Evolutionary conservation across 1,140 invertebrate genomes (phyloP).

Genomic region (Bradynema listronoti): DNA sequence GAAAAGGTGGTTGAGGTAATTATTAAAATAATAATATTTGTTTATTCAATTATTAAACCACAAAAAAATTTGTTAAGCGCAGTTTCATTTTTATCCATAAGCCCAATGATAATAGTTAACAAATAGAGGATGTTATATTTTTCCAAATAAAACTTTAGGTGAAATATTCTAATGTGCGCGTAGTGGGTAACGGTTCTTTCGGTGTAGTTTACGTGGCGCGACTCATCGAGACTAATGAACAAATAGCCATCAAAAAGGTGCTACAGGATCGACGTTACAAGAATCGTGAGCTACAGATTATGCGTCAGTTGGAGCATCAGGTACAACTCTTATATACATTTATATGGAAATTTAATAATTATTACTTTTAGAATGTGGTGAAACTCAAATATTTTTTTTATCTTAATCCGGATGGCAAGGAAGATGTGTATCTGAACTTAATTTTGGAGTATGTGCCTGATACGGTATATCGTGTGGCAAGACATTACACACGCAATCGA

Average conservation of each 20-base stretch:
- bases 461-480: slow-evolving; percentile 81
- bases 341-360: not conserved
- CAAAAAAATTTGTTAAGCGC: not conserved
- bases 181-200: slow-evolving; percentile 30
- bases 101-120: not conserved
- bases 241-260: slow-evolving; percentile 99
- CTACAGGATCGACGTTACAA: slow-evolving; percentile 87
- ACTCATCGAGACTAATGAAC: slow-evolving; percentile 65
- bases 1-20: slow-evolving; percentile 2
- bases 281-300: slow-evolving; percentile 99
- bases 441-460: slow-evolving; percentile 99
- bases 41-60: not conserved
- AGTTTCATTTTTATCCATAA: not conserved
- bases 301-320: slow-evolving; percentile 94
- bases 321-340: not conserved
- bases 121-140: not conserved
- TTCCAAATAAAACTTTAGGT: not conserved
- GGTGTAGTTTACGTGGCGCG: slow-evolving; percentile 31
- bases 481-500: slow-evolving; percentile 94
- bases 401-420: slow-evolving; percentile 57
- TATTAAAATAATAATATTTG: not conserved
- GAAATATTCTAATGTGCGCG: slow-evolving; percentile 11
- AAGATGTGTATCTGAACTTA: slow-evolving; percentile 99
- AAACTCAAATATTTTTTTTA: slow-evolving; percentile 64
- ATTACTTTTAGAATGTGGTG: slow-evolving; percentile 81